Evolutionary conservation across 2,797 vertebrate genomes (phyloP).

Genomic region (Galago senegalensis): DNA sequence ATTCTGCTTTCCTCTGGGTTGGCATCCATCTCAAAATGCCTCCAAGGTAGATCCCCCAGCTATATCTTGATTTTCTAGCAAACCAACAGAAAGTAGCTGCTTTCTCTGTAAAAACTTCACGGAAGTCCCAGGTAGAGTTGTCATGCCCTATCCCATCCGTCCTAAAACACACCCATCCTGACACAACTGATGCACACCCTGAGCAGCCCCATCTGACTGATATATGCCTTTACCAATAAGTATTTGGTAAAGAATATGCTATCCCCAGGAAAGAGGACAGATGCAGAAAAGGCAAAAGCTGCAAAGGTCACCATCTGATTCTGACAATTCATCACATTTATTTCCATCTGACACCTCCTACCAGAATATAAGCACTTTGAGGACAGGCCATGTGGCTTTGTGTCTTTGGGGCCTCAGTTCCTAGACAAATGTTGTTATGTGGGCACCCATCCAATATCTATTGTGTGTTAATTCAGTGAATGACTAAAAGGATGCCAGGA

Average conservation of each 20-base stretch:
- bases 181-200: not conserved
- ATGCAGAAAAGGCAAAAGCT: not conserved
- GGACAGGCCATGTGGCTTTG: not conserved
- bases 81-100: not conserved
- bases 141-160: not conserved
- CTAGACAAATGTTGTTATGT: not conserved
- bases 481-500: not conserved
- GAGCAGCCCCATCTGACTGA: not conserved
- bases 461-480: not conserved
- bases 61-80: not conserved
- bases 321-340: not conserved
- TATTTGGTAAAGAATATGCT: not conserved
- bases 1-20: not conserved
- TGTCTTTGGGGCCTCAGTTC: not conserved
- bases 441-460: not conserved
- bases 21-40: not conserved
- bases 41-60: not conserved
- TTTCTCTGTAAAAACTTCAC: not conserved
- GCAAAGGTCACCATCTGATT: not conserved
- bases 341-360: not conserved
- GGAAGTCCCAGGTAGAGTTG: not conserved
- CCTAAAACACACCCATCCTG: not conserved
- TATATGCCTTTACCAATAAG: too few species aligned
- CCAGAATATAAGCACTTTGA: not conserved
- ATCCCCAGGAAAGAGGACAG: not conserved